Percentiles rank a stretch among this genome's conserved stretches.
Evolutionary conservation across 2,888 invertebrate species (phyloP).

Genomic region (Eubasilissa splendida): DNA sequence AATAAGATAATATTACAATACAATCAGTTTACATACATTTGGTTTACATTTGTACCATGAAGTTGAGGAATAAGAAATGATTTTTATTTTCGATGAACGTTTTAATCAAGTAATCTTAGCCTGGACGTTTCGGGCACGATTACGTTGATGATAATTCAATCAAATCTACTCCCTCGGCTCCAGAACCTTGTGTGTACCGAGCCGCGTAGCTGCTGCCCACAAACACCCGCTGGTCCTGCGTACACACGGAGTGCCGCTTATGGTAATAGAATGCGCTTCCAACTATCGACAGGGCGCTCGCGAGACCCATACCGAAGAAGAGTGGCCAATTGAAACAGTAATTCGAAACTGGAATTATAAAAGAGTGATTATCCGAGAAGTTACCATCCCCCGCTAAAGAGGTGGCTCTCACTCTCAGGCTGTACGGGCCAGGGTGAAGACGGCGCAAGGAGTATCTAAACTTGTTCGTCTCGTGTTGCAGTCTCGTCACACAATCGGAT

Average conservation of each 20-base stretch:
- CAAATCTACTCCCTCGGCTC: neutral
- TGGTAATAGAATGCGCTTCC: constrained; percentile 11
- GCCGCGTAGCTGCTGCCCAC: constrained; percentile 5
- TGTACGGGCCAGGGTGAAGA: constrained; percentile 73
- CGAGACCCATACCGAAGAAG: constrained; percentile 17
- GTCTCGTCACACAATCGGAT: constrained; percentile 70
- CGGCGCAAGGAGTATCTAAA: constrained; percentile 62
- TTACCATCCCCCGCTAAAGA: constrained; percentile 74
- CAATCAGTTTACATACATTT: neutral
- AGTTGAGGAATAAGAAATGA: neutral
- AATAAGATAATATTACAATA: neutral
- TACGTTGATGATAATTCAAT: constrained; percentile 6
- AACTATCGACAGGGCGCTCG: neutral
- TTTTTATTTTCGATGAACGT: neutral
- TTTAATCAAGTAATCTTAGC: constrained; percentile 26
- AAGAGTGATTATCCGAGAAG: constrained; percentile 61
- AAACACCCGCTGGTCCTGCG: constrained; percentile 16
- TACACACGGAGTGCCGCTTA: neutral
- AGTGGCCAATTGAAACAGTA: constrained; percentile 30
- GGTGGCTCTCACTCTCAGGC: constrained; percentile 72
- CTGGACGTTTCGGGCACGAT: neutral
- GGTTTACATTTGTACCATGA: neutral
- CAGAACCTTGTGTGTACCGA: neutral
- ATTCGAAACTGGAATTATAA: constrained; percentile 11
- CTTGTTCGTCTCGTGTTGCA: constrained; percentile 60